Base-by-base conservation (phyloP, 1,140 invertebrate genomes). In the Drosophila biarmipes region DNA sequence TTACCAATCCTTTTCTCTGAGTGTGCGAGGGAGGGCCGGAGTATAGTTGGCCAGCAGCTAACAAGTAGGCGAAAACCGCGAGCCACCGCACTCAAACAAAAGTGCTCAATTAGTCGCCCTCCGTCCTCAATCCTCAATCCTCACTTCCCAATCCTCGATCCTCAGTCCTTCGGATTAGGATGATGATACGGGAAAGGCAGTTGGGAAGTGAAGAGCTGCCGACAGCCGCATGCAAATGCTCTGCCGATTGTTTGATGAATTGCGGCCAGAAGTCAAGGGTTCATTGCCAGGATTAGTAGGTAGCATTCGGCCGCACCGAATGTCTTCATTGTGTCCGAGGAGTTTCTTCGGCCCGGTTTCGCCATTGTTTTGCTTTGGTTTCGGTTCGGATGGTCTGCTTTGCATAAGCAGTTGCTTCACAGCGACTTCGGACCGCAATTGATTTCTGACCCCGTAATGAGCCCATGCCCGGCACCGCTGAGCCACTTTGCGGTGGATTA, bases 101-200 rank as follows among this genome's bases (percentile, higher is more conserved):
- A 87, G 80, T 84, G 84, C 84, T 87, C 82, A 87, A 87, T 87
- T 87, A 87, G 79, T 63, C 75, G 54, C 69, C 66, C 51, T 62
- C 49, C 21, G 21, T 48, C 24, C 24, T 29, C 46, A 35, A 21
- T 12, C 49, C 59, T 62, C 58, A 55, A 8, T 29, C 31, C 43
- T 15, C 46, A 21, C n/a, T n/a, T n/a, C n/a, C n/a, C n/a, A 24
- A 24, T 4, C 24, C 24, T 24, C 24, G 24, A 12, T 29, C 45
- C 45, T 34, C 46, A 35, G 11, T 59, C 58, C 53, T 58, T n/a
- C 14, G 63, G 63, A 64, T 64, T 66, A 42, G 63, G 35, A 38
- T 63, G 38, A 19, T 21, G 48, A 14, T 45, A 48, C 43, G 64
- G 48, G 40, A 57, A 37, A 54, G 48, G 38, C n/a, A 49, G 51